Evolutionary conservation across 2,888 invertebrate genomes (phyloP), one percentile per base, ranked within the genome.

Genomic region (Ctenicera cuprea): DNA sequence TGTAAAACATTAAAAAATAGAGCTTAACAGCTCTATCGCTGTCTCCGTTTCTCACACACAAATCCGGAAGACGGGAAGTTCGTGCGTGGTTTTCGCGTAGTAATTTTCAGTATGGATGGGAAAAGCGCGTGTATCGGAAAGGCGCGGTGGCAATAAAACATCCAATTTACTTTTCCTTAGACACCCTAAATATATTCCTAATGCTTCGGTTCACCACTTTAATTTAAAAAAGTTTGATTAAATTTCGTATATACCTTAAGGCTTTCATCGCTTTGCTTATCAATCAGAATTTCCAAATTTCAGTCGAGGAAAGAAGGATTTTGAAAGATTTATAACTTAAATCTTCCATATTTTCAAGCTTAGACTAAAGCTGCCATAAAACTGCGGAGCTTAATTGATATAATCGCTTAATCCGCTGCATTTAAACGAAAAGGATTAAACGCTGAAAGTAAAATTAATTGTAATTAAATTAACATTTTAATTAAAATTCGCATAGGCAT

Each of bases 391-490:
- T 38, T 68, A 69, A 62, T 69, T 69, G 69, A 57, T 50, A 71
- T 65, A 71, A 71, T 71, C 71, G 57, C 38, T 59, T 64, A 71
- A 71, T 64, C 71, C 64, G 37, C 20, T 16, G 57, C 64, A 65
- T 65, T 71, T 65, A 64, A 57, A 71, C 61, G 57, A 59, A 57
- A 71, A 65, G 52, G 65, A 50, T 57, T 71, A 71, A 71, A 71
- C 43, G 71, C 48, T 64, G 57, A 57, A 65, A 71, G 64, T 71
- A 71, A 71, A 71, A 71, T 71, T 71, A 54, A 65, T 71, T 41
- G 64, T 65, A 71, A 71, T 71, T 71, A 71, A 71, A 71, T 71
- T 71, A 71, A 64, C 71, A 71, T 71, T 71, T 71, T 71, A 71
- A 71, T 71, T 71, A 65, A 64, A 71, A 62, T 68, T 48, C 16